phyloP scores from a whole-genome alignment of 2,888 invertebrate genomes.

The Theretra japonica region DNA sequence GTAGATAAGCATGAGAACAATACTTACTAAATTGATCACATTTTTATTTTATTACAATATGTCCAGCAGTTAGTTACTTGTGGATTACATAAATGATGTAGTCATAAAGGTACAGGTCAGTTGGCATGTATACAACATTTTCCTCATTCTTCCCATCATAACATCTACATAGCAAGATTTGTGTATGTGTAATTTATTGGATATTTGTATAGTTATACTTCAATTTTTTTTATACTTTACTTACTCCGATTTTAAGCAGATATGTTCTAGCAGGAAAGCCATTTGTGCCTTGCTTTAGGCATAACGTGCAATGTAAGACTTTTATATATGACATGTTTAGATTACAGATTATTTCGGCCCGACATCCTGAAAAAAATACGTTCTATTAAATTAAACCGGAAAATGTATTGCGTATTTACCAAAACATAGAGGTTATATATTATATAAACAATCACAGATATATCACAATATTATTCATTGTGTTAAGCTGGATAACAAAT shows the following conservation, averaged over 20 bases:
- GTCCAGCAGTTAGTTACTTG: not conserved
- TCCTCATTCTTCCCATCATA: not conserved
- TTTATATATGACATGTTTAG: conserved; percentile 73
- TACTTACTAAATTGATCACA: too few relatives aligned
- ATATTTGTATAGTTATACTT: not conserved
- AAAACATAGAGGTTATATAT: not conserved
- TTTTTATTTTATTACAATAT: too few relatives aligned
- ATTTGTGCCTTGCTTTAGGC: conserved; percentile 65
- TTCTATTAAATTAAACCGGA: not conserved
- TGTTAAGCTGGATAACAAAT: too few relatives aligned
- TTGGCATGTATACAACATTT: not conserved
- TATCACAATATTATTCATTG: not conserved
- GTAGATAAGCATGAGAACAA: too few relatives aligned
- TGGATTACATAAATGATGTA: not conserved
- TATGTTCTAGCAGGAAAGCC: conserved; percentile 63
- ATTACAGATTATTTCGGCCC: conserved; percentile 48
- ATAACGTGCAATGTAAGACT: conserved; percentile 71
- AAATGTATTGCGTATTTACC: not conserved
- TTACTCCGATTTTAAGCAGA: conserved; percentile 70
- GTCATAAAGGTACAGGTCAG: not conserved
- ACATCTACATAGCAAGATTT: not conserved
- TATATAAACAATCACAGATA: not conserved
- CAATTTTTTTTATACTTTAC: conserved; percentile 38
- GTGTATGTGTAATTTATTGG: not conserved
- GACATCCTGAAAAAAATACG: conserved; percentile 67